A percentile compares a stretch with the other conserved stretches of the same genome.
These are phyloP conservation scores for Lepilemur ruficaudatus DNA, from an alignment of 2,797 vertebrate genomes.

Conservation along the genomic window DNA sequence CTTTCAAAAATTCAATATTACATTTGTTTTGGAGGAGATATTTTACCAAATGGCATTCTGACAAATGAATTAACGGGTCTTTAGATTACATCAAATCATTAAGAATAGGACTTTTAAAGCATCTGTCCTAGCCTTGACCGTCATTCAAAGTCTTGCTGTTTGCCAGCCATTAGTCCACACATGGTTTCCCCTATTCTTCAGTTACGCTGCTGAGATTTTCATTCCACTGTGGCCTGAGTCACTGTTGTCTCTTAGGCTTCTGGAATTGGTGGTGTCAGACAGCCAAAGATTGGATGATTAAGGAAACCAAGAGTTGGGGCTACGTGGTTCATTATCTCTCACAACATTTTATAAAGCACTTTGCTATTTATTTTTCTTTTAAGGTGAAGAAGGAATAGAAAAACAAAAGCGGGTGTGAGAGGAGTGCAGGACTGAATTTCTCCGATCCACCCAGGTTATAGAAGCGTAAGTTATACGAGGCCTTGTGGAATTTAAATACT, in stretches of 20 bases:
- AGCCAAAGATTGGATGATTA: neutral
- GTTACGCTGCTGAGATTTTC: neutral
- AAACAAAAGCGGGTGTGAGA: neutral
- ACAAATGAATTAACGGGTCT: neutral
- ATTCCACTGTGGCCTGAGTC: neutral
- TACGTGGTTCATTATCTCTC: neutral
- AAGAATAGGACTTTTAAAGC: neutral
- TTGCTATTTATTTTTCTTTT: neutral
- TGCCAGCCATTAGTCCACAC: neutral
- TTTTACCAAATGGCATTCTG: slow-evolving; percentile 22
- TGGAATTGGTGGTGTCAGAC: neutral
- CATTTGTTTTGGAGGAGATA: neutral
- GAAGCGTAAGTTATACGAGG: neutral
- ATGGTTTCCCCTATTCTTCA: neutral
- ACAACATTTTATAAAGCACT: neutral
- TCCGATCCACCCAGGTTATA: neutral
- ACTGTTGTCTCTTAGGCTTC: neutral
- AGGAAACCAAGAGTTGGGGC: neutral
- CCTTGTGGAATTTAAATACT: neutral
- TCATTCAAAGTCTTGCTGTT: neutral
- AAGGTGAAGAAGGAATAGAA: neutral
- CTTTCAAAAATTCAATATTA: neutral
- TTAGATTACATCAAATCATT: neutral
- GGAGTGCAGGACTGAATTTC: neutral
- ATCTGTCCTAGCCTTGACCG: neutral